Conservation (phyloP, 2,113 vertebrate species). For the Mus pahari region DNA sequence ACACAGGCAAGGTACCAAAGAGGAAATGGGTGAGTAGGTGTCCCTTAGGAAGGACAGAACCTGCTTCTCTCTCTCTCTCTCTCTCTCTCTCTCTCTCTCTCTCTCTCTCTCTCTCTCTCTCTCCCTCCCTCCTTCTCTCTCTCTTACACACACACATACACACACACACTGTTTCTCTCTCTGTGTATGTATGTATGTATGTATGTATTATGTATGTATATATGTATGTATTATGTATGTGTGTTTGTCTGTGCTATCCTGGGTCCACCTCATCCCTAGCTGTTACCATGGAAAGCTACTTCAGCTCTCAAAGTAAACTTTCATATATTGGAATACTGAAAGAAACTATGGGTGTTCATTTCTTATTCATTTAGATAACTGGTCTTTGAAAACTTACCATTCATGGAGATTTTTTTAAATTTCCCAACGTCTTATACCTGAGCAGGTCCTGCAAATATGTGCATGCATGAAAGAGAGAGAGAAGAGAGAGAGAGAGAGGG, state of each 20-base stretch:
- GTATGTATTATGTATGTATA: background rate
- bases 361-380: background rate
- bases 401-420: background rate
- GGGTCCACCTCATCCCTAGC: accelerated
- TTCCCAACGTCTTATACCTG: background rate
- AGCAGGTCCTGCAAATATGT: background rate
- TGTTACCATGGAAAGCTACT: background rate
- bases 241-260: background rate
- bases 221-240: background rate
- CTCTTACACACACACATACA: too few species aligned
- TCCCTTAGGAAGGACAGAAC: too few species aligned
- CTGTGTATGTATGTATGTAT: too few species aligned
- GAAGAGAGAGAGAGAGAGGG: too few species aligned
- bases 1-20: background rate
- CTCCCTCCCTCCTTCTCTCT: background rate
- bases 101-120: background rate
- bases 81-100: background rate
- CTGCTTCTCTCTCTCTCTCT: background rate
- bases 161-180: too few species aligned
- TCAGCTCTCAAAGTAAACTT: background rate
- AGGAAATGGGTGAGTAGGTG: accelerated
- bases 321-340: background rate
- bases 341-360: background rate
- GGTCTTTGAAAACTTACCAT: background rate
- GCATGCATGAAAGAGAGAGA: too few species aligned